Evolutionary conservation across 2,797 vertebrate genomes (phyloP).

Genomic region (Pseudochromis fuscus): DNA sequence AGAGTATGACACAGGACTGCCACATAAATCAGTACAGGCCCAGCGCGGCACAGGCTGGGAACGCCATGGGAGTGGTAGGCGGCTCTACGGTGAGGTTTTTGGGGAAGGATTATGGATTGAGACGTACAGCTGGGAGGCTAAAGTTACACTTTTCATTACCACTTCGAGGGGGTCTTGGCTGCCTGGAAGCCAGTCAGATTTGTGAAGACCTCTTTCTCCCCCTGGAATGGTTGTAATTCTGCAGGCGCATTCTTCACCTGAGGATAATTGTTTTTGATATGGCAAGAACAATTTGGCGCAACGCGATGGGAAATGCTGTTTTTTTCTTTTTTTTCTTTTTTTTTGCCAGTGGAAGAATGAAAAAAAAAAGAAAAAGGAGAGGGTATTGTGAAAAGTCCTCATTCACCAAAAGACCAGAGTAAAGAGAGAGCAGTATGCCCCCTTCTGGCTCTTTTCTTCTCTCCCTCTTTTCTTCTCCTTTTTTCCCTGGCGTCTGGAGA

Average conservation of each 20-base stretch:
- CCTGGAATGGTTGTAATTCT: slow-evolving; percentile 74
- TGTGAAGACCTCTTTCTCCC: slow-evolving; percentile 79
- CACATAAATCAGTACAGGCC: slow-evolving; percentile 83
- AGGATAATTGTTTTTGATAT: slow-evolving; percentile 83
- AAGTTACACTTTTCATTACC: slow-evolving; percentile 89
- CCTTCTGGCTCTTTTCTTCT: slow-evolving; percentile 94
- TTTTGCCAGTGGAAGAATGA: slow-evolving; percentile 74
- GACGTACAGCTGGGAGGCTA: slow-evolving; percentile 88
- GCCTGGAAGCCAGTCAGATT: slow-evolving; percentile 83
- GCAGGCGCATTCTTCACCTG: slow-evolving; percentile 80
- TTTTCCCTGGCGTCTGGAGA: slow-evolving; percentile 83
- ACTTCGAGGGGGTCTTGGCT: slow-evolving; percentile 87
- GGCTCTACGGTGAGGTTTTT: slow-evolving; percentile 84
- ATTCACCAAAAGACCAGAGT: slow-evolving; percentile 83
- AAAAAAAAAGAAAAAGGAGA: slow-evolving; percentile 75
- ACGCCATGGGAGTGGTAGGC: slow-evolving; percentile 86
- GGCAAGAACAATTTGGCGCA: slow-evolving; percentile 78
- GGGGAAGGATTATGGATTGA: slow-evolving; percentile 89
- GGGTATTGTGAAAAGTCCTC: slow-evolving; percentile 85
- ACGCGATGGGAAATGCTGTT: slow-evolving; percentile 69
- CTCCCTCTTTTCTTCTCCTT: slow-evolving; percentile 82
- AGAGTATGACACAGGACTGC: slow-evolving; percentile 80
- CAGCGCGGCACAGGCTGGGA: slow-evolving; percentile 82
- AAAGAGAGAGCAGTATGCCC: slow-evolving; percentile 92
- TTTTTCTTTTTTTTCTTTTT: slow-evolving; percentile 47